phyloP scores from a whole-genome alignment of 92 coral and sea anemone species.

The Palythoa caribaeorum region DNA sequence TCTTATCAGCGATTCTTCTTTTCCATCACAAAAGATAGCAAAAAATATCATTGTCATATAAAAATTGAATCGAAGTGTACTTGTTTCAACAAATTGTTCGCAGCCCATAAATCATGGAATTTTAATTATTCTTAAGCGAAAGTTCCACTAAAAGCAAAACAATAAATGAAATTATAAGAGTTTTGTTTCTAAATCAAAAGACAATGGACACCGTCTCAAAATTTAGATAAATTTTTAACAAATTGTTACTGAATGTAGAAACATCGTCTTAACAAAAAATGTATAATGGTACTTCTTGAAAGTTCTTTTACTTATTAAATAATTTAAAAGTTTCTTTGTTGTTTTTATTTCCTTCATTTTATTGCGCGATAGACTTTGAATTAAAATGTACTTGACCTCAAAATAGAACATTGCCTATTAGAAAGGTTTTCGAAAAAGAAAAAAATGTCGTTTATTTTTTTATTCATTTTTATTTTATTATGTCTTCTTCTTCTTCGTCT shows the following conservation, averaged over 20 bases:
- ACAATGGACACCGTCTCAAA: neutral
- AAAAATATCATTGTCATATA: neutral
- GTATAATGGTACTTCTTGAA: no score
- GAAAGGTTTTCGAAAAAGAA: no score
- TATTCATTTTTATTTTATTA: no score
- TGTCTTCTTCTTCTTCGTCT: no score
- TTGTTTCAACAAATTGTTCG: neutral
- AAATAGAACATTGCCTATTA: no score
- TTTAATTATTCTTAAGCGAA: neutral
- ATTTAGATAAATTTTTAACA: neutral
- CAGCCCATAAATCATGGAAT: neutral
- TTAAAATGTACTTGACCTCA: no score
- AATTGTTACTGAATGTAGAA: neutral
- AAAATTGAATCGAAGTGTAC: neutral
- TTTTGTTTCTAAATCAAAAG: neutral
- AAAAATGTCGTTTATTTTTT: no score
- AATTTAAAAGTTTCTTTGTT: no score
- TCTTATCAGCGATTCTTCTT: neutral
- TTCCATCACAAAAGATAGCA: neutral
- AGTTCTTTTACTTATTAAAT: neutral
- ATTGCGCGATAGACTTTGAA: no score
- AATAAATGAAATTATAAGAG: neutral
- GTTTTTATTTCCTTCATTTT: no score
- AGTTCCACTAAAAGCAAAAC: neutral
- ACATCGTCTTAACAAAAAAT: neutral